These are phyloP conservation scores for Dorcus parallelipipedus DNA, from an alignment of 2,888 invertebrate genomes.

Conservation along the genomic window DNA sequence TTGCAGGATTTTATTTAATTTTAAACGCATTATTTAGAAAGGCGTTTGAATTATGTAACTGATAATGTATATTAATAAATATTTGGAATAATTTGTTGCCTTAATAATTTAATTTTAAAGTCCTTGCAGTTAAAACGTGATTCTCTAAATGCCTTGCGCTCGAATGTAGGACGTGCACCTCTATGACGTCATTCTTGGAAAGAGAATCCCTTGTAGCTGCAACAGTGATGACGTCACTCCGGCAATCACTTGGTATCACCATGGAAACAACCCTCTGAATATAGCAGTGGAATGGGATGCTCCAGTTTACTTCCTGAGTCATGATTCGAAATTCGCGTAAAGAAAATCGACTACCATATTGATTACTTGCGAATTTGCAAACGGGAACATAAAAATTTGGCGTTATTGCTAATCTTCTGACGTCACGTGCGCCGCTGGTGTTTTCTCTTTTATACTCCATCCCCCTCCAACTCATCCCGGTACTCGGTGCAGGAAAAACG, in stretches of 20 bases:
- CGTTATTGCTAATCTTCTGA: too few species aligned
- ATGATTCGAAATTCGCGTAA: conserved; percentile 27
- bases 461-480: too few species aligned
- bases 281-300: conserved; percentile 20
- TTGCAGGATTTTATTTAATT: not conserved
- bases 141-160: conserved; percentile 6
- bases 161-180: conserved; percentile 2
- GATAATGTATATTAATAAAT: too few species aligned
- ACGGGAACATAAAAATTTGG: not conserved
- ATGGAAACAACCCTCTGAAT: conserved; percentile 26
- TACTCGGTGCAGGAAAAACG: too few species aligned
- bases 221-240: conserved; percentile 24
- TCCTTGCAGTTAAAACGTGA: not conserved
- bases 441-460: too few species aligned
- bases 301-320: conserved; percentile 23
- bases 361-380: conserved; percentile 22
- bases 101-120: not conserved
- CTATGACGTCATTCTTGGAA: not conserved
- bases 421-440: too few species aligned
- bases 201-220: conserved; percentile 14
- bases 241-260: conserved; percentile 26
- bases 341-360: conserved; percentile 35
- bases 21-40: not conserved
- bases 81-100: too few species aligned
- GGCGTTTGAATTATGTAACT: too few species aligned